Conservation (phyloP, 2,888 invertebrate species). For the Smittia sp. region DNA sequence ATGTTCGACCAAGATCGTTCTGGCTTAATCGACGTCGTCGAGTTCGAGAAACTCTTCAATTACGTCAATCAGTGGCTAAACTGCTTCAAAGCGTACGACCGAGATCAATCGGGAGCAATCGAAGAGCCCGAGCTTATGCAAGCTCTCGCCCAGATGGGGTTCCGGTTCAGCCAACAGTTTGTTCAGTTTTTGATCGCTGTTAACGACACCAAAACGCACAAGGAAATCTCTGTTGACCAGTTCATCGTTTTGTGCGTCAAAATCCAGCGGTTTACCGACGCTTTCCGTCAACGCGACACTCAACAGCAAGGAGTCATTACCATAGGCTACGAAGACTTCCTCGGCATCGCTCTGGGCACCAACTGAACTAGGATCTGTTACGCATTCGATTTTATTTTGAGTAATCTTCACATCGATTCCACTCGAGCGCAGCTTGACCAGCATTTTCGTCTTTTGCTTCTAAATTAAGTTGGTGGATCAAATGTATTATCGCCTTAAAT, state of each 20-base stretch:
- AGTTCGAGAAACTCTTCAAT: slow-evolving; percentile 81
- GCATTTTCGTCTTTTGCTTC: no score
- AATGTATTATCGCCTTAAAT: no score
- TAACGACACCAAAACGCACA: slow-evolving; percentile 63
- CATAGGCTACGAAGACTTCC: slow-evolving; percentile 87
- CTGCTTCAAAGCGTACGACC: slow-evolving; percentile 80
- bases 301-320: slow-evolving; percentile 79
- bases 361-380: no score
- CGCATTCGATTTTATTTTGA: no score
- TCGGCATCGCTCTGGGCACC: slow-evolving; percentile 76
- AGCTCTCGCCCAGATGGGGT: slow-evolving; percentile 87
- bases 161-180: slow-evolving; percentile 76
- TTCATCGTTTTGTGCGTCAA: slow-evolving; percentile 88
- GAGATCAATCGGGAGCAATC: slow-evolving; percentile 80
- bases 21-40: slow-evolving; percentile 75
- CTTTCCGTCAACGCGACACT: slow-evolving; percentile 75
- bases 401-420: no score
- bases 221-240: slow-evolving; percentile 74
- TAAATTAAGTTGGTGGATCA: no score
- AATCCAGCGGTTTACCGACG: slow-evolving; percentile 84
- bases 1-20: slow-evolving; percentile 35
- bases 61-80: slow-evolving; percentile 87
- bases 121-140: slow-evolving; percentile 74
- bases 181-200: slow-evolving; percentile 67
- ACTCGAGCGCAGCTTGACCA: no score